Evolutionary conservation across 2,113 vertebrate species (phyloP).

Genomic region (Trachemys scripta): DNA sequence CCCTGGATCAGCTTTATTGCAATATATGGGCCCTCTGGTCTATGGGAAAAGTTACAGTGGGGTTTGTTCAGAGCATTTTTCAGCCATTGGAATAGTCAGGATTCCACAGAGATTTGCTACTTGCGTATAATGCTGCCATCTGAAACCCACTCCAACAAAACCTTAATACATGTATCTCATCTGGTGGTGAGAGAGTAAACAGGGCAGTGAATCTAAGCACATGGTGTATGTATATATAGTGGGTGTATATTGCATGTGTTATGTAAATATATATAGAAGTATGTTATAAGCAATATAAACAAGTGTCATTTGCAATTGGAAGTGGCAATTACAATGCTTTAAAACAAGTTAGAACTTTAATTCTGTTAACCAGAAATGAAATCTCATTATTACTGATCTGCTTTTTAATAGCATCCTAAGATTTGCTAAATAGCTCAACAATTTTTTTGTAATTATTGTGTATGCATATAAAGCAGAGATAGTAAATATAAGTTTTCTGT

Average conservation of each 20-base stretch:
- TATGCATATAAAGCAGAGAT: rapidly evolving
- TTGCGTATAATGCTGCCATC: rapidly evolving
- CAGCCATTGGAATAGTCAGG: neutral
- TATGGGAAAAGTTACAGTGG: neutral
- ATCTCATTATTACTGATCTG: neutral
- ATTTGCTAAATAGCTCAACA: neutral
- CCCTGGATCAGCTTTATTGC: neutral
- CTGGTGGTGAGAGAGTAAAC: neutral
- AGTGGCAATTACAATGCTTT: neutral
- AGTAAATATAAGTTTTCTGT: rapidly evolving
- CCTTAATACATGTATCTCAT: neutral
- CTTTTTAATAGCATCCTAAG: neutral
- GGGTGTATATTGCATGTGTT: rapidly evolving
- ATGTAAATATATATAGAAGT: neutral
- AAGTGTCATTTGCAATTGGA: neutral
- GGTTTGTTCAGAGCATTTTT: neutral
- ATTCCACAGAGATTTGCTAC: rapidly evolving
- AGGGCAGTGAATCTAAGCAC: neutral
- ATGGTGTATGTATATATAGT: neutral
- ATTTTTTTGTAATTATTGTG: neutral
- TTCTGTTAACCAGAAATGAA: neutral
- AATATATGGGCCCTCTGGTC: neutral
- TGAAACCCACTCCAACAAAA: neutral
- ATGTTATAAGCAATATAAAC: neutral
- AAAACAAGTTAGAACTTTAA: neutral